Base-by-base conservation (phyloP, 2,888 invertebrate species). In the Idaea straminata region DNA sequence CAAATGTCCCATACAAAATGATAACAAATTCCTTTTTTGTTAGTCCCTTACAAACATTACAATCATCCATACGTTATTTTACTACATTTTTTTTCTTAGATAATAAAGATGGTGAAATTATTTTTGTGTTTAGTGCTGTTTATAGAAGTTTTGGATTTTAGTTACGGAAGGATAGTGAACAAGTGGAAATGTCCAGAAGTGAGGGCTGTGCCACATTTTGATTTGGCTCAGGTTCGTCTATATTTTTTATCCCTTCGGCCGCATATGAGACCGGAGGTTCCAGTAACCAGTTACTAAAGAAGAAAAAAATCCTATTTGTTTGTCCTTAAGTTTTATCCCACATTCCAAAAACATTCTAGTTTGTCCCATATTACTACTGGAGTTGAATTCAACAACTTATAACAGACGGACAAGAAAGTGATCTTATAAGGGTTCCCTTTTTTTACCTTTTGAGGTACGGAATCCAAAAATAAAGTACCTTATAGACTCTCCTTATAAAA, bases 161-260 rank as follows among this genome's bases (percentile, higher is more conserved):
- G 76, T 64, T 74, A 76, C 35, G 82, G 81, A 57, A 89, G 81
- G 75, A 89, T 91, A 73, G 86, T 94, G 58, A 95, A 95, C 77
- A 95, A 95, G 83, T 94, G 95, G 77, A 95, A 95, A 83, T 96
- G 96, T 78, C 96, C 96, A 0, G 94, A 94, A 93, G 97, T 97
- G 70, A 95, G 95, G 84, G 96, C 96, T 15, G 95, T 95, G 63
- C 94, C 95, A 59, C 96, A 97, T 89, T 97, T 97, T 81, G 95
- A 97, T 91, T 91, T 97, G 75, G 93, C 95, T 72, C 94, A 95
- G 89, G 97, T 96, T 69, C 72, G 84, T 80, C 10, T 60, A 67
- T 64, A 62, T 15, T 58, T 4, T 7, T 47, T 47, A 13, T 47
- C 10, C 1, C 64, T 69, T 59, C 59, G 62, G 38, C 63, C 61